Base-by-base conservation (phyloP, 1,140 invertebrate genomes). In the Hormaphis cornu region DNA sequence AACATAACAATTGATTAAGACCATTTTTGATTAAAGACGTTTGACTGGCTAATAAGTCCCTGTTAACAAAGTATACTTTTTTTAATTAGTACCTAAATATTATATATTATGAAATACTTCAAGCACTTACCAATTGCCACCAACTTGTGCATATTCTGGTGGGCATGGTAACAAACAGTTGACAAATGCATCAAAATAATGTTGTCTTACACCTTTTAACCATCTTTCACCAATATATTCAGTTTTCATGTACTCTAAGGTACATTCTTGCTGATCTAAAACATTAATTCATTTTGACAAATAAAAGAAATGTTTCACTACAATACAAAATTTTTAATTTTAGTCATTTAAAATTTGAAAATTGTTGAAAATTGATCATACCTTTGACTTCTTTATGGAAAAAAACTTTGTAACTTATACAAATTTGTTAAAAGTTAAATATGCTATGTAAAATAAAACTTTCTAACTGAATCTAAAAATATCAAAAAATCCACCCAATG, bases 1-100 rank as follows among this genome's bases (percentile, higher is more conserved):
- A 80, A 76, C 95, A 97, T 76, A 98, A 93, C 18, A 99, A 82
- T 58, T 95, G 78, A 76, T 91, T 90, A 24, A 95, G 81, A 0
- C 92, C 96, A 79, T 98, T 95, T 80, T 93, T 94, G 3, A 98
- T 84, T 77, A 97, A 93, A n/a, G 89, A 89, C 4, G 93, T 94
- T 75, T 89, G 83, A 6, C 89, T 90, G 69, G 91, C 87, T 71
- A 97, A 80, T 28, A 88, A 91, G 79, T 96, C 93, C 86, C 87
- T 89, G 72, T 56, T 80, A 76, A 54, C 35, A 46, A 70, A 18
- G 44, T 26, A 9, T 26, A 53, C 30, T 18, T 22, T 54, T 48
- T 20, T 8, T 14, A 24, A 53, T 35, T 10, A 42, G n/a, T 10
- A 42, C n/a, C n/a, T n/a, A n/a, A 58, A 40, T 40, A 48, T 10